These are phyloP conservation scores for Litoditis marina DNA, from an alignment of 2,888 invertebrate species.

Conservation along the genomic window DNA sequence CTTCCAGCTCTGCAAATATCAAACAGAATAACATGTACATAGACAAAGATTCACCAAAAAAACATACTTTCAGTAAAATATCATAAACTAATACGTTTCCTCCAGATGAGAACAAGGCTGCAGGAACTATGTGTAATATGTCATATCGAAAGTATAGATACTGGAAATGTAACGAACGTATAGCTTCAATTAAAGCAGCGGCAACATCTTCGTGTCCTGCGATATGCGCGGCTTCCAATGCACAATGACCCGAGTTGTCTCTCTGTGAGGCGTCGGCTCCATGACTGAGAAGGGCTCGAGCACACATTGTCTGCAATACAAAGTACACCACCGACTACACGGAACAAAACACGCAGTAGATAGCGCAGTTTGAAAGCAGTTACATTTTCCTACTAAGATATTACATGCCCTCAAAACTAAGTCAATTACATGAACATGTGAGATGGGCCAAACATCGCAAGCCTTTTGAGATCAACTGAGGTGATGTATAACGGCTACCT, in stretches of 20 bases:
- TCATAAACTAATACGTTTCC: too few relatives aligned
- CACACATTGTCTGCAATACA: background rate
- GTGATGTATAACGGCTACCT: slow-evolving; percentile 40
- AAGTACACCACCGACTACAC: too few relatives aligned
- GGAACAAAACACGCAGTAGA: too few relatives aligned
- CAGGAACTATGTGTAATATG: too few relatives aligned
- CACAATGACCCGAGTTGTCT: slow-evolving; percentile 71
- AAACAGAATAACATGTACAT: background rate
- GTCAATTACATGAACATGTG: too few relatives aligned
- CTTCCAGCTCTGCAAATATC: slow-evolving; percentile 33
- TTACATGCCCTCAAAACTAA: background rate
- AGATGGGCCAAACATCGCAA: too few relatives aligned
- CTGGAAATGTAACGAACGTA: slow-evolving; percentile 36
- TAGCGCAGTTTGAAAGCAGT: too few relatives aligned
- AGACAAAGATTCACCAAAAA: too few relatives aligned
- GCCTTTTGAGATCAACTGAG: too few relatives aligned
- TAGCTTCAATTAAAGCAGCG: slow-evolving; percentile 41
- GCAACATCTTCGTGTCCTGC: slow-evolving; percentile 68
- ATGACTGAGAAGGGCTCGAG: slow-evolving; percentile 62
- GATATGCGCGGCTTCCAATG: slow-evolving; percentile 74
- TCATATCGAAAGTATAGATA: background rate
- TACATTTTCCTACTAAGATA: background rate
- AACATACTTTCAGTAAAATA: too few relatives aligned
- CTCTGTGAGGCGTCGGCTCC: slow-evolving; percentile 19
- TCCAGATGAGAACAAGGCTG: too few relatives aligned